Evolutionary conservation across 2,113 vertebrate genomes (phyloP).

Genomic region (Gymnorhina tibicen): DNA sequence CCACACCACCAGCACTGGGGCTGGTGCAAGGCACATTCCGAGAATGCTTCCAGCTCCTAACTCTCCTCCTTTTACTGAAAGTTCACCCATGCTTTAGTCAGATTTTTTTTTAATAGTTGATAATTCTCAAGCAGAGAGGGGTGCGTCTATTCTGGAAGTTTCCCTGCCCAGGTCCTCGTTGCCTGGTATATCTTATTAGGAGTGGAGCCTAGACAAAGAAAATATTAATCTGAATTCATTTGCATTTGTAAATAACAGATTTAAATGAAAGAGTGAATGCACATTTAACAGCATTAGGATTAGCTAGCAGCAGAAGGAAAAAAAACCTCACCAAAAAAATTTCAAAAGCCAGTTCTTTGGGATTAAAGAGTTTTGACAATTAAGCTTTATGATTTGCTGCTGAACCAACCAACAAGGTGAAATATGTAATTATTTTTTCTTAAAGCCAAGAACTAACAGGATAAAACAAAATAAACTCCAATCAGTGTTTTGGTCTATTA

Average conservation of each 20-base stretch:
- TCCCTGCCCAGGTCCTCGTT: not conserved
- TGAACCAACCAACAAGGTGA: not conserved
- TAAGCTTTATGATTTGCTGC: not conserved
- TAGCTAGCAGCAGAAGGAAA: not conserved
- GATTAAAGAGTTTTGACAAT: not conserved
- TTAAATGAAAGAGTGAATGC: not conserved
- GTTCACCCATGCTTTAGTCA: not conserved
- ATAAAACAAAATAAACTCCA: not conserved
- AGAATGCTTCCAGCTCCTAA: not conserved
- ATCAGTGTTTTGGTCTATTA: not conserved
- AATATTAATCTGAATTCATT: not conserved
- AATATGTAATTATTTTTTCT: not conserved
- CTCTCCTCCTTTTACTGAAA: not conserved
- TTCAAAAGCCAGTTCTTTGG: not conserved
- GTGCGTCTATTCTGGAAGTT: not conserved
- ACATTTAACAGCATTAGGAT: not conserved
- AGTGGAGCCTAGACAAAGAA: not conserved
- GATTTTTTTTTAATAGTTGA: not conserved
- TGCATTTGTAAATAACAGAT: not conserved
- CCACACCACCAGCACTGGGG: rapidly evolving
- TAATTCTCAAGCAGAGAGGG: not conserved
- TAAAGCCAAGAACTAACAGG: not conserved
- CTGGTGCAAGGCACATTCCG: not conserved
- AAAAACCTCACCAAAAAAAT: not conserved
- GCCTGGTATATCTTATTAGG: not conserved